These are phyloP conservation scores for Caenorhabditis zanzibari DNA, from an alignment of 2,888 invertebrate species.

Conservation along the genomic window DNA sequence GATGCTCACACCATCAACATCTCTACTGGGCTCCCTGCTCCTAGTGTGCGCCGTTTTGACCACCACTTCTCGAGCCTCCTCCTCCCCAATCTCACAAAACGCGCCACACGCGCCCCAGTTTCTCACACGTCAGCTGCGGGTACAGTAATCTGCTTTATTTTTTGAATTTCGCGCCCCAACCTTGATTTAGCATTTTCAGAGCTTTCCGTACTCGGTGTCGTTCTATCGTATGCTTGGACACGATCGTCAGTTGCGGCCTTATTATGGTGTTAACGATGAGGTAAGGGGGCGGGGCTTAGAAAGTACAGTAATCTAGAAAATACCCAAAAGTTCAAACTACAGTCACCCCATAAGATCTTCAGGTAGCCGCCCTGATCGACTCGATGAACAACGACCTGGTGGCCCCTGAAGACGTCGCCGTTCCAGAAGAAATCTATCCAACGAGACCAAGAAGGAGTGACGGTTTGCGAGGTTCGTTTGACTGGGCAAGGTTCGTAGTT, in stretches of 20 bases:
- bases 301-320: neutral
- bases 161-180: neutral
- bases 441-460: conserved; percentile 60
- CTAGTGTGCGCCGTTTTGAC: conserved; percentile 46
- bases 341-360: neutral
- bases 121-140: conserved; percentile 44
- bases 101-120: conserved; percentile 33
- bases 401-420: neutral
- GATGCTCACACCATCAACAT: conserved; percentile 56
- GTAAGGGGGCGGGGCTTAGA: conserved; percentile 40
- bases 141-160: too few species aligned
- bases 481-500: conserved; percentile 53
- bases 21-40: conserved; percentile 65
- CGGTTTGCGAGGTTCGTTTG: conserved; percentile 60
- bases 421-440: conserved; percentile 16
- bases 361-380: conserved; percentile 65
- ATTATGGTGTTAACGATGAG: conserved; percentile 73
- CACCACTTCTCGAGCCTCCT: conserved; percentile 39
- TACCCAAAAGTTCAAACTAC: too few species aligned
- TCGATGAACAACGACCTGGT: conserved; percentile 55
- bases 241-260: conserved; percentile 69
- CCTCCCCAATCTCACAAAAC: conserved; percentile 4
- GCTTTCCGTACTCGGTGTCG: conserved; percentile 77
- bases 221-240: conserved; percentile 76
- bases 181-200: conserved; percentile 68